Base-by-base conservation (phyloP, 1,140 invertebrate species). In the Pseudomyrmex flavicornis region DNA sequence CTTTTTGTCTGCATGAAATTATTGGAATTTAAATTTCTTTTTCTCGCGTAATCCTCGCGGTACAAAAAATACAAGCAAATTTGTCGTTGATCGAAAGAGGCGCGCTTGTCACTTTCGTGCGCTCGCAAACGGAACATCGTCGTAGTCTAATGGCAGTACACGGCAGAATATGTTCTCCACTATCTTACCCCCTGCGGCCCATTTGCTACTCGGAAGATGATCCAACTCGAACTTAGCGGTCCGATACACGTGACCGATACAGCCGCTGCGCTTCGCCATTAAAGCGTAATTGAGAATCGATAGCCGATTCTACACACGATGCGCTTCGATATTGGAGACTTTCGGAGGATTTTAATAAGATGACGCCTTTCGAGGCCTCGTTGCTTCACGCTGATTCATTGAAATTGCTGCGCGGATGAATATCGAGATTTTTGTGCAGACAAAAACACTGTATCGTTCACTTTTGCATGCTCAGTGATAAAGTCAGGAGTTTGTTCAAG, bases 201-300 rank as follows among this genome's bases (percentile, higher is more conserved):
- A 86, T 89, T 88, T 83, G 69, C 74, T 35, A 50, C 44, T 72
- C 66, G 72, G 72, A 76, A 75, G 74, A 76, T 82, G 82, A 89
- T 87, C 83, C 61, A 56, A 54, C 26, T 69, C 72, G 76, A 87
- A 89, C 77, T 89, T 80, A 80, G 79, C 69, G 83, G 76, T 63
- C 56, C 52, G 79, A 87, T 85, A 87, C 74, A 72, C 69, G 59
- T 69, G 68, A 85, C 83, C 77, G 83, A 89, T 89, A 90, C 63
- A 74, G 88, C 56, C 59, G 69, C 56, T 82, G 68, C 68, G 44
- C 68, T 79, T 85, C 44, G 83, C 83, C 74, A 89, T 90, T 90
- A 90, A 85, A 70, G 66, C 59, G 62, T 90, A 90, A 90, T 90
- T 85, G 88, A 90, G 85, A 90, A 90, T 90, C 88, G 88, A 90